Conservation (phyloP, 2,113 vertebrate genomes). For the Pristiophorus japonicus region DNA sequence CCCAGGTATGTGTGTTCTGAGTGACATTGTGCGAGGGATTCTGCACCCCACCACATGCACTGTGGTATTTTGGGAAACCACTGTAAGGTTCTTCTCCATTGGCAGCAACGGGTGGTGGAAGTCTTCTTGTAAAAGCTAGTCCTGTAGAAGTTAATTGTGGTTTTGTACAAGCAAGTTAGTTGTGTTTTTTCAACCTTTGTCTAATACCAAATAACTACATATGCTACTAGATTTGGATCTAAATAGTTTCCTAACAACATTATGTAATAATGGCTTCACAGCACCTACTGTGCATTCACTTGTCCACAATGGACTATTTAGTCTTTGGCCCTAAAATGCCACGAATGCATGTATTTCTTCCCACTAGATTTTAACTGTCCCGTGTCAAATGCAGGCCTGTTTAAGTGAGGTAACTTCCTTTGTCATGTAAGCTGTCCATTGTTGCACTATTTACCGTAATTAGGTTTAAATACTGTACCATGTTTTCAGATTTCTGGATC, state of each 20-base stretch:
- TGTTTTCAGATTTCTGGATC: not conserved
- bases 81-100: not conserved
- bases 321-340: not conserved
- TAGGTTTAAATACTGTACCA: not conserved
- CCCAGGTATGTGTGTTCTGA: not conserved
- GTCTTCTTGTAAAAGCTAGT: not conserved
- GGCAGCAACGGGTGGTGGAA: not conserved
- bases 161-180: not conserved
- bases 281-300: not conserved
- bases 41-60: not conserved
- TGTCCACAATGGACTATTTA: not conserved
- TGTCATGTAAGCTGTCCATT: not conserved
- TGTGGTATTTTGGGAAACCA: not conserved
- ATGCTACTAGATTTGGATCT: not conserved
- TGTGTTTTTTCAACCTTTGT: not conserved
- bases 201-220: not conserved
- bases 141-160: not conserved
- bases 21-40: not conserved
- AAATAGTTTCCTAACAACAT: not conserved
- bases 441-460: not conserved
- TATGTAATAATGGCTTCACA: not conserved
- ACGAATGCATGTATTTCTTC: not conserved
- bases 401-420: not conserved
- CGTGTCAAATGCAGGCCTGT: not conserved
- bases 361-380: not conserved